phyloP scores from a whole-genome alignment of 2,113 vertebrate genomes.

The Pan troglodytes region NHGRI_mPanTro3-v2.1_pri NC_072398.2:91214001-91214500 shows the following conservation, averaged over 20 bases:
- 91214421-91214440: neutral
- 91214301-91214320: neutral
- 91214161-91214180: neutral
- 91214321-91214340: neutral
- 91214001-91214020: neutral
- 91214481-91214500: no score
- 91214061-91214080: neutral
- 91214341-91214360: neutral
- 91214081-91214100: neutral
- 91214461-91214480: no score
- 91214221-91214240: neutral
- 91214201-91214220: neutral
- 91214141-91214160: neutral
- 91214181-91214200: neutral
- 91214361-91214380: neutral
- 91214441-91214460: no score
- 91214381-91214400: neutral
- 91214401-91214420: neutral
- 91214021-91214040: neutral
- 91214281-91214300: neutral
- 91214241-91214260: neutral
- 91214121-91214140: neutral
- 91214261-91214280: neutral
- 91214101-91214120: neutral
- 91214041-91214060: neutral